Base-by-base conservation (phyloP, 2,113 vertebrate genomes). In the Brienomyrus brachyistius region DNA sequence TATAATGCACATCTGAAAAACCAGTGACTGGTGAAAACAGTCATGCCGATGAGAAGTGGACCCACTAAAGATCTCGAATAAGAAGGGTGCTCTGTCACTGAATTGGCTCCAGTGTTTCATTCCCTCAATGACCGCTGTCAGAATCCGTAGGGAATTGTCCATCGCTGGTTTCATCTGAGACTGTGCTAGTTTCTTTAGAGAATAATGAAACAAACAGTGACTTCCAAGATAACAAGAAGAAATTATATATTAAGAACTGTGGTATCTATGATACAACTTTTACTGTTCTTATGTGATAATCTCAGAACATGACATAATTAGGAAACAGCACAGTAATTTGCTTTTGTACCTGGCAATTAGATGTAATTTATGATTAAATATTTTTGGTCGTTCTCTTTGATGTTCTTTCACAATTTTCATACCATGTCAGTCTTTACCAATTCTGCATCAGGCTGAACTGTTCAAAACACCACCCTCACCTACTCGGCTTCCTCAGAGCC, bases 61-160 rank as follows among this genome's bases (percentile, higher is more conserved):
- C 97, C 93, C 93, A 99, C 98, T 98, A 92, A 98, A 95, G 92
- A 99, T 93, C 95, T 99, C 98, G 95, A 98, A 99, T 31, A 99
- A 91, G 77, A 96, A 93, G 0, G 96, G 74, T 77, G 94, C 93
- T 95, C 94, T 97, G 90, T 96, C 94, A 90, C 95, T 90, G 85
- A 96, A 98, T 90, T 97, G 96, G 92, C 94, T 95, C 98, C 98
- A 99, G 93, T 98, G 96, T 93, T 94, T 98, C 97, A 99, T 95
- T 87, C 97, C 97, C 90, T 96, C 95, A 90, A 99, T 98, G 90
- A 97, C 96, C 89, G 96, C 94, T 90, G 97, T 97, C 92, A 99
- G 84, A 92, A 99, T 96, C 91, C 97, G 95, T 91, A 99, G 93
- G 62, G 97, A 97, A 93, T 94, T 96, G 86, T 96, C 96, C 56